Percentiles rank a stretch among this genome's conserved stretches.
phyloP scores from a whole-genome alignment of 2,113 vertebrate genomes.

The Notiomystis cincta region DNA sequence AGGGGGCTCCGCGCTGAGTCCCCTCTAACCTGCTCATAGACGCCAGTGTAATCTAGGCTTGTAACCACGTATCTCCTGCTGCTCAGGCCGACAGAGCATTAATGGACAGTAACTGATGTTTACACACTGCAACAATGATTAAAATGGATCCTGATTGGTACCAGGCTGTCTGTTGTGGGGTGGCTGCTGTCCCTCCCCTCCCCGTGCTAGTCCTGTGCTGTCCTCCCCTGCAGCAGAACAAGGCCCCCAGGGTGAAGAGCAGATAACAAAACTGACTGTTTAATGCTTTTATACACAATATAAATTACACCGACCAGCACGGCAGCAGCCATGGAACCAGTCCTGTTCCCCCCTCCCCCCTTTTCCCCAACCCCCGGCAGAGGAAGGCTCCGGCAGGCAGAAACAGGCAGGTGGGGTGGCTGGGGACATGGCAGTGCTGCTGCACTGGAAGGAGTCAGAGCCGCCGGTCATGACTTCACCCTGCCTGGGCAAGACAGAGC shows the following conservation, averaged over 20 bases:
- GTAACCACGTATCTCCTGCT: constrained; percentile 41
- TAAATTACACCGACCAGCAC: constrained; percentile 64
- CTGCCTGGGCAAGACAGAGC: background rate
- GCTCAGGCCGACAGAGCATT: constrained; percentile 26
- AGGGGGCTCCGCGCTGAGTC: background rate
- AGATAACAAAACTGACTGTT: constrained; percentile 57
- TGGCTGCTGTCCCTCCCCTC: background rate
- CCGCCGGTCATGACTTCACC: rapidly evolving
- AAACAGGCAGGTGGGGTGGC: background rate
- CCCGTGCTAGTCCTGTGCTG: rapidly evolving
- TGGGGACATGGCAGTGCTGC: background rate
- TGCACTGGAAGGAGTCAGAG: background rate
- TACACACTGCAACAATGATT: constrained; percentile 58
- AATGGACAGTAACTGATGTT: constrained; percentile 58
- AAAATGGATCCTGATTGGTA: constrained; percentile 57
- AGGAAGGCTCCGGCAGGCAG: background rate
- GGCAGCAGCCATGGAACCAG: constrained; percentile 36
- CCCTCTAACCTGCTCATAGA: constrained; percentile 58
- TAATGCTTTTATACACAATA: constrained; percentile 73
- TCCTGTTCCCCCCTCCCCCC: background rate
- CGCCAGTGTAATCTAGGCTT: constrained; percentile 48
- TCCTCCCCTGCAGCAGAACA: background rate
- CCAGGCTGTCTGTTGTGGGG: background rate
- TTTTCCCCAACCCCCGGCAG: background rate
- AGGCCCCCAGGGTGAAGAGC: background rate